A percentile compares a stretch with the other conserved stretches of the same genome.
Conservation (phyloP, 2,888 invertebrate species). For the Polydrusus pterygomalis region DNA sequence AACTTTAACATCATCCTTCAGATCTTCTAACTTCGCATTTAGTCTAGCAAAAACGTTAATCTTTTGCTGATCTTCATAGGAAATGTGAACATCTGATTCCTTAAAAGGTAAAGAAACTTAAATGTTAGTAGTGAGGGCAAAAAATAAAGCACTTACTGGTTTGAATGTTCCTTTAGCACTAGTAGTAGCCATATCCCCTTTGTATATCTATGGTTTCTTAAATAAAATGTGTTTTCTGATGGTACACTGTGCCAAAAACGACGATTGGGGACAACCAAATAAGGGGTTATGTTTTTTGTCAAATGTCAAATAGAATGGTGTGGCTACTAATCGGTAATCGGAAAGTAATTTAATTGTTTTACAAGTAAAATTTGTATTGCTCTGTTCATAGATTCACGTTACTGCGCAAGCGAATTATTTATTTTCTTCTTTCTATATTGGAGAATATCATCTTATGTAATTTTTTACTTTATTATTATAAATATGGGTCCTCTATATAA, state of each 20-base stretch:
- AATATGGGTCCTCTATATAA: too few species aligned
- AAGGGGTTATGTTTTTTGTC: constrained; percentile 10
- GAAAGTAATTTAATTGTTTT: too few species aligned
- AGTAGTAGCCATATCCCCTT: constrained; percentile 54
- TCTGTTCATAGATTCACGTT: too few species aligned
- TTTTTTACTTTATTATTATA: too few species aligned
- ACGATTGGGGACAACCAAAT: background rate
- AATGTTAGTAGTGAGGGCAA: background rate
- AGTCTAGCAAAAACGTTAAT: constrained; percentile 97
- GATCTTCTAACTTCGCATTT: constrained; percentile 93
- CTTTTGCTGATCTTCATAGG: constrained; percentile 96
- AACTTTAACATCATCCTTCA: constrained; percentile 88
- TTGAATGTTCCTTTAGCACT: constrained; percentile 79
- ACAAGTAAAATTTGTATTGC: too few species aligned
- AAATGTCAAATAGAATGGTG: background rate
- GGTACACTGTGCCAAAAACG: background rate
- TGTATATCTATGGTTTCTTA: background rate
- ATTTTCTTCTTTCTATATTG: too few species aligned
- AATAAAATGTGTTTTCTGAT: background rate
- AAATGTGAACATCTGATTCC: constrained; percentile 95
- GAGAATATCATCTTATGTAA: too few species aligned
- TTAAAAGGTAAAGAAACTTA: constrained; percentile 65
- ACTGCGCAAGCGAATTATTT: too few species aligned
- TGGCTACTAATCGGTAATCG: background rate
- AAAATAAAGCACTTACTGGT: constrained; percentile 75